A percentile compares a stretch with the other conserved stretches of the same genome.
Conservation (phyloP, 2,797 vertebrate species). For the Pachyuromys duprasi region DNA sequence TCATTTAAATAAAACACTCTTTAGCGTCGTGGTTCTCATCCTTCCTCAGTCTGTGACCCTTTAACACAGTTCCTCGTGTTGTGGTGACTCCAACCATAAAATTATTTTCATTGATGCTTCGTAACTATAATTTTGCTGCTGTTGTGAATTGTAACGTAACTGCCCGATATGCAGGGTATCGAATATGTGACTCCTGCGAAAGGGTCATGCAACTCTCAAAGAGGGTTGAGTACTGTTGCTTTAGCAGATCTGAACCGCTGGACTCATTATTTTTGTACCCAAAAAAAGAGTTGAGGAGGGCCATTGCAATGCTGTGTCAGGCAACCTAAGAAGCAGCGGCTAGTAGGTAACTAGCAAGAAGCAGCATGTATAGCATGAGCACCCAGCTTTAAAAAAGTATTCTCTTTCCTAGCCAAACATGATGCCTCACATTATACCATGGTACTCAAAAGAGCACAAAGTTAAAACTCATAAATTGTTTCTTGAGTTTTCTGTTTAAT, state of each 20-base stretch:
- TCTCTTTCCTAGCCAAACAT: background rate
- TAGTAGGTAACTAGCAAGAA: background rate
- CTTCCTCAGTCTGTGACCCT: background rate
- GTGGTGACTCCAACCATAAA: background rate
- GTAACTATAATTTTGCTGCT: background rate
- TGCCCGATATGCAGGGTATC: background rate
- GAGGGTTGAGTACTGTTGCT: background rate
- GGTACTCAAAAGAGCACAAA: background rate
- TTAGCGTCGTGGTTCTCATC: background rate
- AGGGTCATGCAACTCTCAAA: background rate
- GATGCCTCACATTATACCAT: background rate
- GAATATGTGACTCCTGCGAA: background rate
- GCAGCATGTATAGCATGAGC: background rate
- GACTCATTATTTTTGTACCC: background rate
- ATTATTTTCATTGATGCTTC: background rate
- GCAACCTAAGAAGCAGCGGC: too few relatives aligned
- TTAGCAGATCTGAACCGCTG: background rate
- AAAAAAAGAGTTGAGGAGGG: background rate
- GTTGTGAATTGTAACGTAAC: background rate
- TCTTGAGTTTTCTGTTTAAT: background rate
- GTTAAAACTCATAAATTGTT: background rate
- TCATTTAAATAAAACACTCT: background rate
- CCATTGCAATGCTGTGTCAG: accelerated
- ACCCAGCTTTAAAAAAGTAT: background rate
- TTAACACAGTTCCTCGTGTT: background rate